Percentiles rank a stretch among this genome's conserved stretches.
Conservation (phyloP, 35 echinoderm and acorn worm genomes). For the Patiria miniata region DNA sequence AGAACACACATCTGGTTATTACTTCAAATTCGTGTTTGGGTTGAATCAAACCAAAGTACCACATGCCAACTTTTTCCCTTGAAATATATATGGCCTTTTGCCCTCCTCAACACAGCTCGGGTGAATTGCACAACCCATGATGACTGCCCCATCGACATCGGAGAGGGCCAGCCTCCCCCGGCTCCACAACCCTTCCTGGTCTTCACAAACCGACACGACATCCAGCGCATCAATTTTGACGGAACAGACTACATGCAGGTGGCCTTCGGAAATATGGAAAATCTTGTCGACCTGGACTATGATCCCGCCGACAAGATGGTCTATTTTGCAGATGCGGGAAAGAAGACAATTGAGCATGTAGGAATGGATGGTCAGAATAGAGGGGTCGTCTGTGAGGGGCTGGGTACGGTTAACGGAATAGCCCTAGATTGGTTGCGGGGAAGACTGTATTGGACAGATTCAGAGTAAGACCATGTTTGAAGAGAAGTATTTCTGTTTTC, state of each 20-base stretch:
- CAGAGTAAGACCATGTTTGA: conserved; percentile 46
- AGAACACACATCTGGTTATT: neutral
- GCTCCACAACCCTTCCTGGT: conserved; percentile 67
- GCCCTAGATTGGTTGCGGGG: conserved; percentile 93
- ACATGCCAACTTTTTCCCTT: no score
- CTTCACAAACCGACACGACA: conserved; percentile 67
- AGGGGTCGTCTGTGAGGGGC: conserved; percentile 47
- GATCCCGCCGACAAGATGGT: conserved; percentile 53
- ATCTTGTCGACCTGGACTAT: conserved; percentile 79
- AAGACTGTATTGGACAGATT: conserved; percentile 95
- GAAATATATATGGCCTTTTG: no score
- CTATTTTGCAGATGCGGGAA: conserved; percentile 83
- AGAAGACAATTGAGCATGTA: conserved; percentile 73
- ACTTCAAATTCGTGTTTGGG: neutral
- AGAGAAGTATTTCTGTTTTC: neutral
- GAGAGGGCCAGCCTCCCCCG: conserved; percentile 28
- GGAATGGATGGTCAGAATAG: conserved; percentile 57
- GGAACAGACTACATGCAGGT: conserved; percentile 68
- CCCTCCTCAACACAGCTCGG: neutral
- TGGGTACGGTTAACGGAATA: conserved; percentile 67
- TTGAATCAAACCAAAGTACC: no score
- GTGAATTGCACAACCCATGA: conserved; percentile 53
- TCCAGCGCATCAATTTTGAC: conserved; percentile 86
- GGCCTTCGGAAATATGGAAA: conserved; percentile 36
- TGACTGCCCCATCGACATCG: conserved; percentile 44